These are phyloP conservation scores for Tenodera sinensis DNA, from an alignment of 2,888 invertebrate genomes.

Conservation along the genomic window DNA sequence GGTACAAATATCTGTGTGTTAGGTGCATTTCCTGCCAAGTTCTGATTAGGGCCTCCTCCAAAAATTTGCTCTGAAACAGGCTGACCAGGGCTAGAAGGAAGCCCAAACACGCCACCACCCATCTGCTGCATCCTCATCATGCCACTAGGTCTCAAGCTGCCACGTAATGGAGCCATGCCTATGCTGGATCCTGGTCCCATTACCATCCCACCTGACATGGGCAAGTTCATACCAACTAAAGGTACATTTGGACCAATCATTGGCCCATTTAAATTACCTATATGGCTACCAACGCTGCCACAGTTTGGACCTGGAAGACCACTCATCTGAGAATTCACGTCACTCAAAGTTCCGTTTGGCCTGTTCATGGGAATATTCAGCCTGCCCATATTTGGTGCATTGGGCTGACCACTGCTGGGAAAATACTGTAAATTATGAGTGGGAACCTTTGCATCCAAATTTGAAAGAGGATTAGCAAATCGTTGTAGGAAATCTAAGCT, in stretches of 20 bases:
- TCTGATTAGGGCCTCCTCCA: slow-evolving; percentile 37
- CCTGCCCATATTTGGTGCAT: slow-evolving; percentile 49
- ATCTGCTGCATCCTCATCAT: slow-evolving; percentile 33
- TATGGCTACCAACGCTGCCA: slow-evolving; percentile 39
- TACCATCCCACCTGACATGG: slow-evolving; percentile 37
- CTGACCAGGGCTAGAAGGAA: slow-evolving; percentile 27
- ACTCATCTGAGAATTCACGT: slow-evolving; percentile 33
- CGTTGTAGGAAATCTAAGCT: slow-evolving; percentile 86
- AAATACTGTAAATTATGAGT: slow-evolving; percentile 72
- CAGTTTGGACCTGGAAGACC: slow-evolving; percentile 42
- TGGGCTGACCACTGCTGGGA: slow-evolving; percentile 56
- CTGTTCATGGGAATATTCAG: slow-evolving; percentile 51
- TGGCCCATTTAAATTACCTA: slow-evolving; percentile 45
- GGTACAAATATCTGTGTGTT: slow-evolving; percentile 57
- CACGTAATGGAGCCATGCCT: slow-evolving; percentile 40
- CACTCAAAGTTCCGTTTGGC: slow-evolving; percentile 45
- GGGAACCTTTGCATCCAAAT: slow-evolving; percentile 66
- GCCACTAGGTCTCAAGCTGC: slow-evolving; percentile 40
- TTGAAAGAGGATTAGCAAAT: slow-evolving; percentile 78
- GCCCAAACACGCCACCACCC: slow-evolving; percentile 31
- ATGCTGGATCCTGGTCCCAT: slow-evolving; percentile 47
- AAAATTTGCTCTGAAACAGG: slow-evolving; percentile 31
- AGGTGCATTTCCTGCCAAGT: slow-evolving; percentile 43
- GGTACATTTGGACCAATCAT: slow-evolving; percentile 54
- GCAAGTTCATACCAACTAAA: slow-evolving; percentile 46